Base-by-base conservation (phyloP, 2,797 vertebrate genomes). In the Hyperoplus immaculatus region DNA sequence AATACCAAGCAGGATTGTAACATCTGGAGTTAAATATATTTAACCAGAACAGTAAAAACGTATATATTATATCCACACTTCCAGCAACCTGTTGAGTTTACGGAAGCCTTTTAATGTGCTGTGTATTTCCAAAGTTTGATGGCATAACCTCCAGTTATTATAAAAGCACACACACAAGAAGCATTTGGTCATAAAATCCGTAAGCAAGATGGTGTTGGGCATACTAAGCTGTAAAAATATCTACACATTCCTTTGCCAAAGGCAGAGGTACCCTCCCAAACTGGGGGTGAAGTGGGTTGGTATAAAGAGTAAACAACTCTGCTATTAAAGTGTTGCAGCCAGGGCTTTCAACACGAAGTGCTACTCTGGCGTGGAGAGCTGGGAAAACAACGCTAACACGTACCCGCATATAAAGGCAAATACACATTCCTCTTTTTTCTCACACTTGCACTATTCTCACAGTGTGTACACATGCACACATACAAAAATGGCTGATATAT, bases 271-370 rank as follows among this genome's bases (percentile, higher is more conserved):
- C 78, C 79, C 72, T 87, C 91, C 91, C 88, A 88, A 84, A 84
- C 89, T 78, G 77, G 77, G 77, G 90, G 76, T 89, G 89, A 89
- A 87, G 82, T 85, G 81, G 61, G 84, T 84, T 75, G 80, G 83
- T 75, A 87, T 88, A 83, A 93, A 88, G 83, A 89, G 93, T 91
- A 93, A 94, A 95, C 93, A 94, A 86, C 87, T 88, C 16, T 64
- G 70, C 88, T 88, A 88, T 94, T 94, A 95, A 95, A 94, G 86
- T 83, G 82, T 91, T 90, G 90, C 80, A 89, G 90, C 82, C 86
- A 62, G 21, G 29, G 68, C 69, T 74, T 73, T 83, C 29, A 70
- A 70, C 15, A 82, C 92, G 91, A 94, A 93, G 88, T 82, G 83
- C 90, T 88, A 86, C 90, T 89, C 82, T 80, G 85, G 78, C 86